Evolutionary conservation across 2,797 vertebrate genomes (phyloP).

Genomic region (Champsocephalus esox): DNA sequence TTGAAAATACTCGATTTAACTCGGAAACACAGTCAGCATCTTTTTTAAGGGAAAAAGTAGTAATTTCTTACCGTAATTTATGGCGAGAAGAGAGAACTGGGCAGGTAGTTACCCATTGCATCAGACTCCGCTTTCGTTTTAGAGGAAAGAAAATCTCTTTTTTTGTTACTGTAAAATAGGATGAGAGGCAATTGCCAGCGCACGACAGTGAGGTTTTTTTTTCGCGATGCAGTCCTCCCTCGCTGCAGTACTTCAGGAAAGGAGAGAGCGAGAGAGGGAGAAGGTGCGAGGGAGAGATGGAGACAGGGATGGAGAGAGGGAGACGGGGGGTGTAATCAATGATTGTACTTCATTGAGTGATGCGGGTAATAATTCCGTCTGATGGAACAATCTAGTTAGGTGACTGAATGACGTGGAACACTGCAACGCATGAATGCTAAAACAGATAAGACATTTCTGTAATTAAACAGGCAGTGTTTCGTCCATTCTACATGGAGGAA

Average conservation of each 20-base stretch:
- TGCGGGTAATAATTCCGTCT: conserved; percentile 80
- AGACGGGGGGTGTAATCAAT: conserved; percentile 74
- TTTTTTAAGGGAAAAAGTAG: conserved; percentile 54
- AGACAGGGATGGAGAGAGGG: conserved; percentile 23
- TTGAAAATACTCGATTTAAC: conserved; percentile 14
- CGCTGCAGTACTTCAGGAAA: conserved; percentile 82
- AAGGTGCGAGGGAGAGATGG: conserved; percentile 15
- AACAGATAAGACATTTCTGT: conserved; percentile 32
- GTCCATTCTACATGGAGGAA: conserved; percentile 6
- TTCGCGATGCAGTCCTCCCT: conserved; percentile 77
- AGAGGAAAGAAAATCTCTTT: not conserved
- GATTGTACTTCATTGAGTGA: conserved; percentile 81
- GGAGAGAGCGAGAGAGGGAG: conserved; percentile 54
- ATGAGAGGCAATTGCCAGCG: conserved; percentile 69
- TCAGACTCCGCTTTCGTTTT: conserved; percentile 41
- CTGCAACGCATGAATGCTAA: conserved; percentile 49
- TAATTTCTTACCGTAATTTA: conserved; percentile 80
- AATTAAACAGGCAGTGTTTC: conserved; percentile 7
- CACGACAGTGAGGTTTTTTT: conserved; percentile 57
- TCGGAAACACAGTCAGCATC: conserved; percentile 47
- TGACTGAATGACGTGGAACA: conserved; percentile 63
- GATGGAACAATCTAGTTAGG: conserved; percentile 77
- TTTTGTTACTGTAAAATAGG: conserved; percentile 47
- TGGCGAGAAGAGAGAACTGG: conserved; percentile 55
- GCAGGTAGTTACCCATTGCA: conserved; percentile 71